Base-by-base conservation (phyloP, 2,797 vertebrate species). In the Arctocebus calabarensis region DNA sequence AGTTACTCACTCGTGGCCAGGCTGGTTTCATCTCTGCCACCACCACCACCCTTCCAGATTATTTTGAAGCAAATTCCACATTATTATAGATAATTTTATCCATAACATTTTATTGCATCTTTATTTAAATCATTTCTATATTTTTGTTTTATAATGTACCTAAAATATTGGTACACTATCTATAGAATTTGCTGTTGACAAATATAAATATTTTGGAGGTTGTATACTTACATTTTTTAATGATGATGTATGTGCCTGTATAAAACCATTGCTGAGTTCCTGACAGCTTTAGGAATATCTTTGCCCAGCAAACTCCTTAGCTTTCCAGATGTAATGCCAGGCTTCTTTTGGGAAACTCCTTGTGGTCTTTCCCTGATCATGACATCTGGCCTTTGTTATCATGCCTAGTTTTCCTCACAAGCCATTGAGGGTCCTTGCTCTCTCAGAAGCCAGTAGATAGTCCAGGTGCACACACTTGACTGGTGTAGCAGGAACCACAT, bases 41-140 rank as follows among this genome's bases (percentile, higher is more conserved):
- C 40, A 4, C 22, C 66, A 59, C 43, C 3, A 32, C 64, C 19
- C 8, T 16, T 34, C 7, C 13, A 45, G 20, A 70, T 95, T 79
- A 81, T 84, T 78, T 94, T 68, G 81, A 82, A 73, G 43, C 34
- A 74, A 57, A 82, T 84, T 52, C 45, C 34, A 37, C 83, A 57
- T 82, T 32, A 19, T 2, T 52, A 52, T 52, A 52, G 48, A 19
- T 66, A 29, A 86, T 86, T 61, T 87, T 5, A 55, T 81, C 43
- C 13, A 9, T 73, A 84, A 55, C 27, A 57, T 66, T 84, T 89
- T 40, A 73, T 82, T 74, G 20, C 25, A 59, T 91, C 52, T 40
- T 55, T 74, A 61, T 74, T 93, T 85, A 45, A 74, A 68, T 32
- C 62, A 64, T 64, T 88, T 94, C 4, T 73, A 8, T 75, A 43